Evolutionary conservation across 2,888 invertebrate genomes (phyloP).

Genomic region (Machimus rusticus): DNA sequence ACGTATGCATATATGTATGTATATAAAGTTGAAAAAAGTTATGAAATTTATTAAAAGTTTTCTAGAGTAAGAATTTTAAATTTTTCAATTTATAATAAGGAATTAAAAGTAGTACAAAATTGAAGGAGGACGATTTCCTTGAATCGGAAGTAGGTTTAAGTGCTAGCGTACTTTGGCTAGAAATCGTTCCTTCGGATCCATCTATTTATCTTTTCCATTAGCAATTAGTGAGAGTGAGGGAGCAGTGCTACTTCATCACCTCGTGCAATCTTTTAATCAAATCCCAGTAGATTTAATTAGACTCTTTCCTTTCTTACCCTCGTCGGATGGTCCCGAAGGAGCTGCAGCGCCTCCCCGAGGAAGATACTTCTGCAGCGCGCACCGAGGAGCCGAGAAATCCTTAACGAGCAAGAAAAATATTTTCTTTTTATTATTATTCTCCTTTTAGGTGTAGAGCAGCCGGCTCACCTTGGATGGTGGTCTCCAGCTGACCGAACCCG

Average conservation of each 20-base stretch:
- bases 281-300: neutral
- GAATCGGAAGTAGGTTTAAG: neutral
- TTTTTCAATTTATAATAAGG: no score
- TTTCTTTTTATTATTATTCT: neutral
- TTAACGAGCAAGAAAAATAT: neutral
- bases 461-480: neutral
- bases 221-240: neutral
- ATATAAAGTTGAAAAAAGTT: no score
- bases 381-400: neutral
- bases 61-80: no score
- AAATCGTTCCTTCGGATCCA: neutral
- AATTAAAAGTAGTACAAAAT: no score
- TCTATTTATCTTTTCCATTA: neutral
- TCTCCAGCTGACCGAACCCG: neutral
- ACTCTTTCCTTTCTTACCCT: neutral
- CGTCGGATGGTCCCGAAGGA: neutral
- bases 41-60: no score
- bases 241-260: neutral
- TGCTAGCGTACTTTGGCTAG: neutral
- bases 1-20: no score
- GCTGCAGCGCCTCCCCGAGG: neutral
- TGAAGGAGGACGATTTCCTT: no score
- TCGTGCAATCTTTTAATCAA: neutral
- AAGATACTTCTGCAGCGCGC: neutral
- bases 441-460: neutral